Evolutionary conservation across 2,113 vertebrate genomes (phyloP), one percentile per base, ranked within the genome.

Genomic region (Tachysurus vachellii): DNA sequence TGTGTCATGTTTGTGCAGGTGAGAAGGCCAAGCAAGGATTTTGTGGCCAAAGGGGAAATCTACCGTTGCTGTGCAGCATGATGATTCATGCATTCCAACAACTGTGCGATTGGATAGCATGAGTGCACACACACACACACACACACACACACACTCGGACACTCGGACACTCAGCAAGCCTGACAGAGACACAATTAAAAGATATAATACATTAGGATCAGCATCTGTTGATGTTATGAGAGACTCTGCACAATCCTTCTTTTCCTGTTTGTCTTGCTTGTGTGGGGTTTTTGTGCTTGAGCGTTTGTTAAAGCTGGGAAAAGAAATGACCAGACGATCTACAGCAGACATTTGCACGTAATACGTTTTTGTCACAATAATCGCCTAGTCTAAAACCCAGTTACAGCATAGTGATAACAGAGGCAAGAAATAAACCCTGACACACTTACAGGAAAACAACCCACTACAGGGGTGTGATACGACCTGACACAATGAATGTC

Each of bases 191-290:
- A 16, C 28, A 36, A 36, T 36, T 16, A n/a, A 19, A 10, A 31
- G 0, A 53, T 12, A 5, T 14, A 5, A 68, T 5, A 71, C 19
- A 73, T 36, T 8, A 1, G 3, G 36, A 44, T 7, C 21, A 19
- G 31, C 16, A 19, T 42, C 44, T 53, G 73, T 53, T 76, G 5
- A 76, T n/a, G 44, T n/a, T 76, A 73, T 8, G 44, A 26, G 73
- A 5, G 23, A 76, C 12, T 53, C 44, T n/a, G 73, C 73, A 26
- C 2, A 12, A n/a, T 53, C 73, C 75, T n/a, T 0, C 75, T 17
- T 31, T 56, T 79, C 26, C 50, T 79, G 75, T 79, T 79, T 54
- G 50, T 26, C 75, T 79, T 54, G 75, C n/a, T 54, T 28, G 50
- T 16, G n/a, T 50, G 50, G n/a, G n/a, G 50, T 79, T 79, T 79